Evolutionary conservation across 2,888 invertebrate genomes (phyloP), one percentile per base, ranked within the genome.

Genomic region (Apodemia duryi): DNA sequence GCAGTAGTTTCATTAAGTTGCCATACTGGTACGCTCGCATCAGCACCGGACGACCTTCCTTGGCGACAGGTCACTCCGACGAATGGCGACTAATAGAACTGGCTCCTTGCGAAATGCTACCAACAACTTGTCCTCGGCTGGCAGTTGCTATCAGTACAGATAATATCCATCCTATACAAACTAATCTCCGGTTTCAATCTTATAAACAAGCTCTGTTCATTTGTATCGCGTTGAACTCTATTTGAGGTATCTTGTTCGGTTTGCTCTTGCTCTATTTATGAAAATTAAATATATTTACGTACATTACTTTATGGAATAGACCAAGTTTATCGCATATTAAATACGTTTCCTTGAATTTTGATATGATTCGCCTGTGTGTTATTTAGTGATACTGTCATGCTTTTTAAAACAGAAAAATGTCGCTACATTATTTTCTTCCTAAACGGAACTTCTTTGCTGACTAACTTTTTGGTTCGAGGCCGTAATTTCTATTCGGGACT

Each of bases 21-120:
- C 82, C 78, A 80, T 79, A 84, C 85, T 82, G 81, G 87, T 83
- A 67, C 72, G 75, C 76, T 79, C 78, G 74, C 84, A 83, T 83
- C 85, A 82, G 77, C 73, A 79, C 85, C 80, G 84, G 86, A 75
- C 85, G 86, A 83, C 88, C 88, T 88, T 86, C 85, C 85, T 75
- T 74, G 81, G 85, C 83, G 87, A 86, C 87, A 86, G 87, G 85
- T 87, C 87, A 86, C 70, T 69, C 77, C 73, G 63, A 60, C 74
- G 74, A 77, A 75, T 71, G 76, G 76, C 77, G 75, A 75, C 81
- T 81, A 81, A 80, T 84, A 81, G 85, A 81, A 75, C 79, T 75
- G 72, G 67, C 73, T 57, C 32, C 57, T 77, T 78, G 77, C 77
- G 78, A 77, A 72, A 57, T 57, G 57, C 57, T 57, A 76, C 75